Evolutionary conservation across 2,113 vertebrate species (phyloP), one percentile per base, ranked within the genome.

Genomic region (Eidolon helvum): DNA sequence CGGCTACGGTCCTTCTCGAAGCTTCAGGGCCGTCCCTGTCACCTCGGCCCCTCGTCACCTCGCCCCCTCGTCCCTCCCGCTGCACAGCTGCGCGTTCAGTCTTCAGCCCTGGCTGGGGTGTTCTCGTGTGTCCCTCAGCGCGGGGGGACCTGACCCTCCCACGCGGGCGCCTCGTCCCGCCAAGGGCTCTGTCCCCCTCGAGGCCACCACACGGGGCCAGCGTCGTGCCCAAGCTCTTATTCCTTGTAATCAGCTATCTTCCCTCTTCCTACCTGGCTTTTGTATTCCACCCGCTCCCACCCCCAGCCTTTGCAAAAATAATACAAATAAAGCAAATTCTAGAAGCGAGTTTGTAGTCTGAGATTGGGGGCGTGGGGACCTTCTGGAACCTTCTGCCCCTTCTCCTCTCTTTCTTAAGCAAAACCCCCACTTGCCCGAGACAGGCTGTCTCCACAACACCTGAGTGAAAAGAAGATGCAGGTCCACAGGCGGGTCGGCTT

Each of bases 361-460:
- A 94, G 84, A 90, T 89, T 50, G 91, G 83, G 43, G 0, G 21
- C 4, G 2, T 43, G 11, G 19, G 87, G 77, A 24, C 45, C 87
- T 97, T 96, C 94, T 26, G 28, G 87, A 82, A 75, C 43, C 50
- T 96, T 59, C 75, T 55, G n/a, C 10, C 53, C 21, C 35, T 43
- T 9, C 22, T 14, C 35, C 61, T 61, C 19, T 71, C 48, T 80
- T 21, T 83, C 48, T 69, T 19, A 80, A 85, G 50, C 26, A 40
- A 89, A 63, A 59, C 15, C 5, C 71, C 69, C 1, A 15, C 59
- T 71, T 48, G 26, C 33, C 21, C 0, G 33, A 69, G 87, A 61
- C 35, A 0, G 28, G 4, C 55, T 18, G 78, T 89, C 90, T 91
- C 87, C 84, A 28, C 7, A 4, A 9, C 16, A 12, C 40, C 61